Evolutionary conservation across 2,888 invertebrate species (phyloP), one percentile per base, ranked within the genome.

Genomic region (Philopedon plagiatum): DNA sequence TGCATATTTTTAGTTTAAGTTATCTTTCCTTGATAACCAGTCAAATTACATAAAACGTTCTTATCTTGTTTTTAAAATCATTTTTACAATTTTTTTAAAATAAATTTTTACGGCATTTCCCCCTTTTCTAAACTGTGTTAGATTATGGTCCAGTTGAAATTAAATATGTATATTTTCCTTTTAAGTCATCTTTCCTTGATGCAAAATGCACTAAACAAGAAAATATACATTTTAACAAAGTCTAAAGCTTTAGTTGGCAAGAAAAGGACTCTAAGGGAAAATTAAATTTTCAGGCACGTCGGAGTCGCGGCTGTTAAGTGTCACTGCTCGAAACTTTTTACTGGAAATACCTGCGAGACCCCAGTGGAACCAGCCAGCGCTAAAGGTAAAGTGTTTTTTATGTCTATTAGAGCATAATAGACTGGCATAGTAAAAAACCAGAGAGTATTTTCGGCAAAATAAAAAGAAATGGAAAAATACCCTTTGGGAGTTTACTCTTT

Each of bases 291-390:
- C 87, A 93, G 93, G 82, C 93, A 93, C 86, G 90, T 93, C 84
- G 93, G 93, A 4, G 91, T 91, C n/a, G 90, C 91, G 67, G 92
- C 92, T 23, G 91, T 92, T 75, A 91, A 90, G 81, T 93, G 93
- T 82, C 88, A 90, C 78, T 93, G 93, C 84, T 87, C 90, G 5
- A 83, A 87, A 0, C 91, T 90, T 26, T 93, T 88, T 85, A 90
- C 90, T 37, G 93, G 93, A 46, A 91, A 90, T 80, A 89, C 90
- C 79, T 93, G 93, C 81, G 91, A 93, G 84, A 88, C 90, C 64
- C 90, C 89, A 76, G 87, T 89, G 54, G 85, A 86, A 54, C 66
- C 60, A 56, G 69, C 71, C 49, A 60, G 51, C 41, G 62, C 66
- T 32, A 76, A 76, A 76, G 75, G 77, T 75, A 73, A 78, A 73